phyloP scores from a whole-genome alignment of 2,888 invertebrate genomes.

The Stenodera caucasica region DNA sequence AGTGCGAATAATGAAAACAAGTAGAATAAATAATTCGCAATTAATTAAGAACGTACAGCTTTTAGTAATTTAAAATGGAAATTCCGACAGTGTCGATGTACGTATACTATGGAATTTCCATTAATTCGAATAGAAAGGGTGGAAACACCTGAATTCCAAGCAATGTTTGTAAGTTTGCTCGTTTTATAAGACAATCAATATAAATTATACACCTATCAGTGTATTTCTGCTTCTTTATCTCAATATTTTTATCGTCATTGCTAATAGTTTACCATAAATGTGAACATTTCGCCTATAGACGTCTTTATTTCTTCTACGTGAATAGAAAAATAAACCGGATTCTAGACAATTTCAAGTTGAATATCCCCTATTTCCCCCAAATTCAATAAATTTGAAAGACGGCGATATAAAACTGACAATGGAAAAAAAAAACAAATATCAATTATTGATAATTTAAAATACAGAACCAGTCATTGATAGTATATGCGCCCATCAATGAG shows the following conservation, averaged over 20 bases:
- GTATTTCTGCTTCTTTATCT: neutral
- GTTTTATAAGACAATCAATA: neutral
- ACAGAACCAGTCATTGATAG: neutral
- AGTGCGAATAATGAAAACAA: neutral
- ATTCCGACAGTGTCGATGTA: slow-evolving; percentile 17
- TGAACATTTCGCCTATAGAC: slow-evolving; percentile 9
- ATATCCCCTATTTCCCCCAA: too few species aligned
- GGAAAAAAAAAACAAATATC: neutral
- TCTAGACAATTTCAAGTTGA: too few species aligned
- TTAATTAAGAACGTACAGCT: slow-evolving; percentile 23
- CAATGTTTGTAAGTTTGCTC: too few species aligned
- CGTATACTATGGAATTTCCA: slow-evolving; percentile 15
- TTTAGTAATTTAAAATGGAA: slow-evolving; percentile 25
- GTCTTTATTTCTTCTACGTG: slow-evolving; percentile 15
- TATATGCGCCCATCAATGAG: neutral
- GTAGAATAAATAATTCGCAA: slow-evolving; percentile 23
- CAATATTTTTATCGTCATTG: neutral
- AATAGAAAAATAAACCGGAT: slow-evolving; percentile 8
- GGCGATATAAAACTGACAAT: neutral
- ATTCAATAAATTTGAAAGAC: neutral
- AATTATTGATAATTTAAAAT: neutral
- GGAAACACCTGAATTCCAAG: neutral
- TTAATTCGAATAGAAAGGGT: slow-evolving; percentile 11
- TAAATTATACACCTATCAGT: neutral
- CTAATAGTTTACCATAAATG: slow-evolving; percentile 9